These are phyloP conservation scores for Falcunculus frontatus DNA, from an alignment of 2,113 vertebrate species.

Conservation along the genomic window DNA sequence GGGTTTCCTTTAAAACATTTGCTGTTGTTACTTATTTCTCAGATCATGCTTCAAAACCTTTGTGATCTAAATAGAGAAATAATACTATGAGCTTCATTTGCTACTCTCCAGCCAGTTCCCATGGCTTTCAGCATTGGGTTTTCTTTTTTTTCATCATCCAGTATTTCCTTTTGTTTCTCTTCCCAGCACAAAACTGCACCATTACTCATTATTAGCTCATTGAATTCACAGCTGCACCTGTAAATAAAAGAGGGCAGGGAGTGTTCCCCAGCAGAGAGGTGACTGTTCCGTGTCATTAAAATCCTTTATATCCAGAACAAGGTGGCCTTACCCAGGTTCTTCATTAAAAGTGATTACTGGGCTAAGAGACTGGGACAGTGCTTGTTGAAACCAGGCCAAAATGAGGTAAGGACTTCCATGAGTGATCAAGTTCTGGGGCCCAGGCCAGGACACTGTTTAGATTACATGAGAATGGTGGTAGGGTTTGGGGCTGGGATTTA, in stretches of 20 bases:
- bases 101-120: neutral
- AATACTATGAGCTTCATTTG: neutral
- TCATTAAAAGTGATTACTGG: neutral
- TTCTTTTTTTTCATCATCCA: neutral
- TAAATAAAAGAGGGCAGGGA: neutral
- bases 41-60: neutral
- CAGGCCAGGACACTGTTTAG: neutral
- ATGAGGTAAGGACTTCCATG: neutral
- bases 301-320: neutral
- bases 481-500: neutral
- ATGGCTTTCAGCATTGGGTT: neutral
- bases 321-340: neutral
- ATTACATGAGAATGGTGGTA: neutral
- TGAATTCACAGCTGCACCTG: slow-evolving; percentile 5
- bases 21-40: neutral
- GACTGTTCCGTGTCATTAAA: neutral
- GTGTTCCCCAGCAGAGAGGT: neutral
- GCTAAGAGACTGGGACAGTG: neutral
- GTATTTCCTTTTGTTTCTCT: neutral
- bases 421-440: neutral
- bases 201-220: neutral
- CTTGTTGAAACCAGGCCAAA: neutral
- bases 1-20: neutral
- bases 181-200: neutral
- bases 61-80: neutral